Percentiles rank a stretch among this genome's conserved stretches.
Evolutionary conservation across 2,113 vertebrate species (phyloP).

Genomic region (Potamarius usumacintae): DNA sequence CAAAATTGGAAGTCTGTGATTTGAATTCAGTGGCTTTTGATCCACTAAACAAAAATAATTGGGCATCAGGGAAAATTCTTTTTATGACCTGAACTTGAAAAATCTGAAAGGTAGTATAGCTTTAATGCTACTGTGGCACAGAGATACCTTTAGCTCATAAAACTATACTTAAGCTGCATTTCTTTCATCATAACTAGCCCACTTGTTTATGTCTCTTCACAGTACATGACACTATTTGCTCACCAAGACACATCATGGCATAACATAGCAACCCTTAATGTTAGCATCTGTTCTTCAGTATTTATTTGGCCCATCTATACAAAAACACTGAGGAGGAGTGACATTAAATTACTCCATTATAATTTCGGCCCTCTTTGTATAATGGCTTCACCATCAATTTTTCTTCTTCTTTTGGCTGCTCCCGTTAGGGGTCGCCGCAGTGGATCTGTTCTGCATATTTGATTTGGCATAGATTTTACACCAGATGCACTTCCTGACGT

Average conservation of each 20-base stretch:
- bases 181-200: not conserved
- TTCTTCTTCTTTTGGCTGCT: too few relatives aligned
- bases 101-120: too few relatives aligned
- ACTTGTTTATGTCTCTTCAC: not conserved
- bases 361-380: conserved; percentile 67
- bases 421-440: too few relatives aligned
- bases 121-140: conserved; percentile 31
- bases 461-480: too few relatives aligned
- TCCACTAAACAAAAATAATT: too few relatives aligned
- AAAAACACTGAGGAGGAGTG: conserved; percentile 68
- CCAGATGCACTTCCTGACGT: too few relatives aligned
- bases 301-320: conserved; percentile 60
- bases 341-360: conserved; percentile 74
- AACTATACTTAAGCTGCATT: not conserved
- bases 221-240: not conserved
- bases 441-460: too few relatives aligned
- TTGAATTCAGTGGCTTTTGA: too few relatives aligned
- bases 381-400: conserved; percentile 53
- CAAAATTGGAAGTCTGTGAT: too few relatives aligned
- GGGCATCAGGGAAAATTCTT: too few relatives aligned
- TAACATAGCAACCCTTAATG: not conserved
- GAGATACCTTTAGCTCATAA: not conserved
- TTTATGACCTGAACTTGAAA: too few relatives aligned
- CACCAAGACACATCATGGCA: not conserved
- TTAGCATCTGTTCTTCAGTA: conserved; percentile 30